phyloP scores from a whole-genome alignment of 2,113 vertebrate species.

The Oenanthe melanoleuca region DNA sequence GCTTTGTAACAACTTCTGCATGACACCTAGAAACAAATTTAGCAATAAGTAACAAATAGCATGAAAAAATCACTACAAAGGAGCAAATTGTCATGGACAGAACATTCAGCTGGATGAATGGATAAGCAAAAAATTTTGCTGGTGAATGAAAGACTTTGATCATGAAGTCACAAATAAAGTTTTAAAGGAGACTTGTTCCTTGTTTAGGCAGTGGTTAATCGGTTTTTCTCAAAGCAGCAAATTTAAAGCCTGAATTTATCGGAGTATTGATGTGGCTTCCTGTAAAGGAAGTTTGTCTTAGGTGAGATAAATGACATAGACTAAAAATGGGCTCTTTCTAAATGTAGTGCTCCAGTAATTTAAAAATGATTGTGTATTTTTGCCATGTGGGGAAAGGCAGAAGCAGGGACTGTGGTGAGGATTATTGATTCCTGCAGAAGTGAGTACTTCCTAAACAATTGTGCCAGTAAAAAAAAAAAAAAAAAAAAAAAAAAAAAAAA shows the following conservation, averaged over 20 bases:
- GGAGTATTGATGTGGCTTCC: not conserved
- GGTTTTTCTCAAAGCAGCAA: not conserved
- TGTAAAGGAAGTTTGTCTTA: not conserved
- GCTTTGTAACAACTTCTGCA: not conserved
- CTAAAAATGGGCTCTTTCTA: not conserved
- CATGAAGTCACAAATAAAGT: not conserved
- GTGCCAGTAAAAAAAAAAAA: not conserved
- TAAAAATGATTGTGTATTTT: not conserved
- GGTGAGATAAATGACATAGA: not conserved
- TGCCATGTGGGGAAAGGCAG: not conserved
- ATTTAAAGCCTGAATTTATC: not conserved
- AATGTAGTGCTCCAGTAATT: not conserved
- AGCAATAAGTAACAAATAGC: not conserved
- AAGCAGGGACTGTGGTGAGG: not conserved
- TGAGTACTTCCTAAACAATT: not conserved
- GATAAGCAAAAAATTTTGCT: not conserved
- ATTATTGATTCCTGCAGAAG: not conserved
- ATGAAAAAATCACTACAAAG: not conserved
- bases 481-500: not conserved
- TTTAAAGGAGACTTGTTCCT: not conserved
- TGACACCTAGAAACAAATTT: not conserved
- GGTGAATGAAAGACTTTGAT: not conserved
- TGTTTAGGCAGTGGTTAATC: not conserved
- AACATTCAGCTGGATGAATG: not conserved
- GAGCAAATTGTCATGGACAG: not conserved